Evolutionary conservation across 2,888 invertebrate genomes (phyloP), one percentile per base, ranked within the genome.

Genomic region (Trissolcus brochymenae): DNA sequence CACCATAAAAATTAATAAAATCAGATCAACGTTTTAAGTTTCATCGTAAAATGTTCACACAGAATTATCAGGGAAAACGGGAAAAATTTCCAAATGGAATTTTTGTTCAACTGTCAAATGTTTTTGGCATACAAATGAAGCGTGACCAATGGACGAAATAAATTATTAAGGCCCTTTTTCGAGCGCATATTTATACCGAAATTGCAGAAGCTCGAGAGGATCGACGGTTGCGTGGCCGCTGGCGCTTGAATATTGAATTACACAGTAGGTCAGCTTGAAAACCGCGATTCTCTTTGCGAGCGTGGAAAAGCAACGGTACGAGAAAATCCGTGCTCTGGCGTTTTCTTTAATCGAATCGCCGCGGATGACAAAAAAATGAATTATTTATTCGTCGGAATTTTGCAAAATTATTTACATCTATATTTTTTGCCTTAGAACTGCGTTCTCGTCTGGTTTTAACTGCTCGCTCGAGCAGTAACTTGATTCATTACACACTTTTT

Each of bases 241-340:
- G 71, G 62, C 54, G 72, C 55, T 68, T 71, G 73, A 70, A 68
- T 77, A 77, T 76, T 72, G 72, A 72, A 76, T 76, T 50, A 72
- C 72, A 19, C 50, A 62, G 64, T 67, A 66, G 72, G 64, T 68
- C 76, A 72, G 64, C 76, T 67, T 59, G 72, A 67, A 76, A 67
- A 67, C 76, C 72, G 51, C 67, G 67, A 64, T 57, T 67, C 61
- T 56, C 66, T 53, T 43, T 57, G 57, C 43, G 25, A n/a, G 54
- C 43, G 29, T 17, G 17, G 19, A 19, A 51, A 51, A 51, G 19
- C n/a, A 54, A 1, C 25, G 59, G 29, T 2, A 9, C 62, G 66
- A 29, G 29, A 46, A 66, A 73, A 73, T 56, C 66, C 55, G 66
- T 43, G 64, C 25, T 14, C 59, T 40, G 49, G 14, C 35, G 35